These are phyloP conservation scores for Drosophila lacteicornis DNA, from an alignment of 1,140 invertebrate genomes.

Conservation along the genomic window DNA sequence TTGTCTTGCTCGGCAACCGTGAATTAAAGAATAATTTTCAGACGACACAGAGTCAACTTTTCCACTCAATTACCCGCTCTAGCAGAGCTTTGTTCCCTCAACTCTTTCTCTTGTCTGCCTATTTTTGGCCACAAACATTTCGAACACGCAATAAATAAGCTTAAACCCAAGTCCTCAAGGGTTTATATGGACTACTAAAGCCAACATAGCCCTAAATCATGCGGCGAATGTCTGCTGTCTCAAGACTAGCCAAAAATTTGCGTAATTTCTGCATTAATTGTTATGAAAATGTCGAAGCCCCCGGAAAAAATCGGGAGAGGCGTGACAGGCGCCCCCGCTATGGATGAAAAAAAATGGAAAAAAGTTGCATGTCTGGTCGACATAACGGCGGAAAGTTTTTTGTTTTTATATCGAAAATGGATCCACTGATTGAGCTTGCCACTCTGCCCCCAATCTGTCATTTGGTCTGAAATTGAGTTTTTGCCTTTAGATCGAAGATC, in stretches of 20 bases:
- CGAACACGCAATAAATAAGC: slow-evolving; percentile 77
- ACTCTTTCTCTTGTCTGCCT: slow-evolving; percentile 40
- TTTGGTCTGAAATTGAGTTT: slow-evolving; percentile 35
- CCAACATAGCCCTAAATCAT: slow-evolving; percentile 33
- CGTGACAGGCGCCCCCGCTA: slow-evolving; percentile 27
- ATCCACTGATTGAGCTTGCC: slow-evolving; percentile 32
- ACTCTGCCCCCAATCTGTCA: slow-evolving; percentile 72
- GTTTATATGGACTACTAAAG: slow-evolving; percentile 33
- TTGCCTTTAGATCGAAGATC: slow-evolving; percentile 21
- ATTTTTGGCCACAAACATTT: slow-evolving; percentile 74
- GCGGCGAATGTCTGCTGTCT: slow-evolving; percentile 28
- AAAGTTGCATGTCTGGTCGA: slow-evolving; percentile 71
- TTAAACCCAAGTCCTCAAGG: slow-evolving; percentile 21
- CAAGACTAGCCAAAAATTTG: slow-evolving; percentile 61
- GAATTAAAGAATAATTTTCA: slow-evolving; percentile 40
- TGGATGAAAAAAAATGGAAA: slow-evolving; percentile 1
- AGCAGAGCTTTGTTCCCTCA: slow-evolving; percentile 16
- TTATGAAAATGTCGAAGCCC: slow-evolving; percentile 58
- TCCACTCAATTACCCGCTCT: slow-evolving; percentile 46
- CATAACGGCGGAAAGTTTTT: slow-evolving; percentile 56
- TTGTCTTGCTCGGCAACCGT: slow-evolving; percentile 26
- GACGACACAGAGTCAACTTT: slow-evolving; percentile 31
- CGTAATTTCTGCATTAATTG: slow-evolving; percentile 81
- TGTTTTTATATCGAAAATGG: slow-evolving; percentile 53
- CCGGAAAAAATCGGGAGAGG: slow-evolving; percentile 1